Conservation (phyloP, 2,888 invertebrate genomes). For the Coelopa pilipes region DNA sequence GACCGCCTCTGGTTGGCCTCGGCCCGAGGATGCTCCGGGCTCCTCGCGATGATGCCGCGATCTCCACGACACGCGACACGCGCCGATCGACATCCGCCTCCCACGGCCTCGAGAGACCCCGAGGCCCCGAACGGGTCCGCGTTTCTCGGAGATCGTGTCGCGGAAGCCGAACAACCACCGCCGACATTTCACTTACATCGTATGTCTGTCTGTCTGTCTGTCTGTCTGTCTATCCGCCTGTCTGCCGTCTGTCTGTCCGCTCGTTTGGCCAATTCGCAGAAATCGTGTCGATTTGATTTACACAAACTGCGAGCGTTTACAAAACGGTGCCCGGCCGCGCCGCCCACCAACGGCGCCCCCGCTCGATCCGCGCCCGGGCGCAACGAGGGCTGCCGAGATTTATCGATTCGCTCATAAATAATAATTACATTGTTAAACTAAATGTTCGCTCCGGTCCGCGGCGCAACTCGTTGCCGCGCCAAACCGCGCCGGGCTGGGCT, state of each 20-base stretch:
- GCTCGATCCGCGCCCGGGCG: not conserved
- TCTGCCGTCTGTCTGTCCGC: not conserved
- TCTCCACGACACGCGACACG: no score
- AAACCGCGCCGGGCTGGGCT: not conserved
- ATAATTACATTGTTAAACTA: constrained; percentile 46
- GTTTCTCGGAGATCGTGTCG: not conserved
- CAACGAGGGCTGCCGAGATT: constrained; percentile 41
- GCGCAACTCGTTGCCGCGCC: not conserved
- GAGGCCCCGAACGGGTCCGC: not conserved
- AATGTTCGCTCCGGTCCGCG: constrained; percentile 34
- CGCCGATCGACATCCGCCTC: no score
- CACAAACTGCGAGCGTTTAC: constrained; percentile 44
- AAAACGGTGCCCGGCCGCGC: constrained; percentile 32
- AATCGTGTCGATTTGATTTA: constrained; percentile 62
- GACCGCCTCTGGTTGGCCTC: not conserved
- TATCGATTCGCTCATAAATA: constrained; percentile 60
- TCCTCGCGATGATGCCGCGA: no score
- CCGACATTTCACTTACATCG: constrained; percentile 16
- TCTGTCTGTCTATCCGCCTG: constrained; percentile 31
- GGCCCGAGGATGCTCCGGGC: no score
- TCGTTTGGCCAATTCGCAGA: constrained; percentile 50
- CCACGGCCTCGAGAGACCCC: no score
- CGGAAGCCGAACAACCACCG: constrained; percentile 7
- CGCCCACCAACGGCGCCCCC: not conserved
- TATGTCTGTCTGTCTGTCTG: not conserved